Base-by-base conservation (phyloP, 2,888 invertebrate species). In the Anarsia innoxiella region DNA sequence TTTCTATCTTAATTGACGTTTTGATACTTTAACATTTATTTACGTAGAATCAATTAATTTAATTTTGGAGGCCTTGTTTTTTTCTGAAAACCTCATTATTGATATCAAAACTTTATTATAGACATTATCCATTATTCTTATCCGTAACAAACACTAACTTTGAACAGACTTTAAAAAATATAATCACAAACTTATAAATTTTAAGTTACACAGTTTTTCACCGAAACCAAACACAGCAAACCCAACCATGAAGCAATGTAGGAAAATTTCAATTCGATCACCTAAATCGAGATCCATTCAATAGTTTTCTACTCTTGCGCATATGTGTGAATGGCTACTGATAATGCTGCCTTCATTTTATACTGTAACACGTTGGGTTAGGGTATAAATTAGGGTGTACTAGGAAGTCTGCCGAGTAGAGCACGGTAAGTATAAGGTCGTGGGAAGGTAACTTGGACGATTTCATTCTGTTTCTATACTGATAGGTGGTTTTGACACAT, bases 391-490 rank as follows among this genome's bases (percentile, higher is more conserved):
- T 69, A 29, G 50, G 37, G 27, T 60, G 63, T 42, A 79, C 70
- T 67, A 82, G 82, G 82, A 82, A 82, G 82, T 80, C 15, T 11
- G 63, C 75, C 76, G 75, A 75, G 76, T 80, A 77, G 68, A 67
- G 76, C 80, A 78, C 77, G n/a, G 34, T 27, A 26, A 66, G 12
- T 14, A 23, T 39, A 36, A 77, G 83, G 82, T 82, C 82, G 82
- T 82, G 83, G 80, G 82, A 83, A 68, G 66, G 66, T 66, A 56
- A 59, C 58, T 23, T 31, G 31, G 31, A 61, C 58, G 65, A 71
- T 76, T 82, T 66, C 71, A 77, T 77, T 70, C 68, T 71, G 70
- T n/a, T 76, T 31, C 25, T 10, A 15, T 28, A 13, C 12, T 35
- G 35, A 28, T 19, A 28, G 5, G 12, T 11, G 12, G 12, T 12